Base-by-base conservation (phyloP, 2,797 vertebrate species). In the Pipistrellus kuhlii region DNA sequence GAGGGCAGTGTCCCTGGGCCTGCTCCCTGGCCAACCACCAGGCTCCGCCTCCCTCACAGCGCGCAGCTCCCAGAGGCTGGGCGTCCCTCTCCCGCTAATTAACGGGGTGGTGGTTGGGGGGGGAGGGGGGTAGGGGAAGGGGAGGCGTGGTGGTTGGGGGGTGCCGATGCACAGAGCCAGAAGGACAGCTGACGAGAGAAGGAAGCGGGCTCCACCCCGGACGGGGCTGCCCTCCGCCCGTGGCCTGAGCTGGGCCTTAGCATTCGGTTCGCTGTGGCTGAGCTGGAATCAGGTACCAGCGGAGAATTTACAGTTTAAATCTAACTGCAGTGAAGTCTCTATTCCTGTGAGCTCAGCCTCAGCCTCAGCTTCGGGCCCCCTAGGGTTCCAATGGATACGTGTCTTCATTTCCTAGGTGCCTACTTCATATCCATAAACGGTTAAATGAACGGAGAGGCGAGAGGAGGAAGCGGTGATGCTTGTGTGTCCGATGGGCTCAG, bases 281-380 rank as follows among this genome's bases (percentile, higher is more conserved):
- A 92, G 97, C 5, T 53, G 88, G 97, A 97, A 98, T 97, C 91
- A 97, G 98, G 51, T 81, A 95, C 94, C 44, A 85, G 69, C 41
- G 25, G 94, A 94, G 94, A 90, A 91, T 95, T 94, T 94, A 90
- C 85, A 93, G 95, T 97, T 96, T 97, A 94, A 90, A 97, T 97
- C 97, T 96, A 97, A 96, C 91, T 95, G 96, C 97, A 97, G 95
- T 98, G 97, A 98, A 96, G 91, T 88, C 93, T 81, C 95, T 91
- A 88, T 94, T 97, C 95, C 91, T 80, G 80, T 82, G 95, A 95
- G 94, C 78, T 95, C 81, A 90, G 64, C 44, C 44, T 93, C 90
- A 30, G 89, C 53, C 55, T 46, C 48, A 20, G 46, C 41, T 6
- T 51, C 18, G 15, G 57, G 81, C 35, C 20, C 27, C 20, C 51